A percentile compares a stretch with the other conserved stretches of the same genome.
phyloP scores from a whole-genome alignment of 2,113 vertebrate species.

The Protobothrops flavoviridis region DNA sequence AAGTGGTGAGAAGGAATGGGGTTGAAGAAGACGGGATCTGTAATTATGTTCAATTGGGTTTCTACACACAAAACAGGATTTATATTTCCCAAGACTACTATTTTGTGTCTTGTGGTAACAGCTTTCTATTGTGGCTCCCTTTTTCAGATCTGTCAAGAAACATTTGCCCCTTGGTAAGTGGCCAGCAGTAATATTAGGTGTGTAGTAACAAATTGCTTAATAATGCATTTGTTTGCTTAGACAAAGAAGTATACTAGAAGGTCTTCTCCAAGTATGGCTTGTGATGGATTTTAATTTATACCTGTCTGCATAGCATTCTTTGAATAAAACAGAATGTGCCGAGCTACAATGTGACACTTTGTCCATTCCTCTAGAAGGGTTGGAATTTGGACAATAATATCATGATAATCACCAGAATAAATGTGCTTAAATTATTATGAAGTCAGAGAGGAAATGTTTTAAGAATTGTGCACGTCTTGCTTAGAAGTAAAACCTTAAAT shows the following conservation, averaged over 20 bases:
- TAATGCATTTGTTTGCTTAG: conserved; percentile 31
- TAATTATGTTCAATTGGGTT: conserved; percentile 45
- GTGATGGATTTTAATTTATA: conserved; percentile 38
- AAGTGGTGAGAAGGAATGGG: neutral
- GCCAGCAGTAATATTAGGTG: conserved; percentile 49
- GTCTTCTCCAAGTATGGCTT: conserved; percentile 47
- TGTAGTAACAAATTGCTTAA: conserved; percentile 37
- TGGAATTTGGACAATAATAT: conserved; percentile 42
- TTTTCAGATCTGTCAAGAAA: conserved; percentile 44
- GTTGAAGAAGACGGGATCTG: conserved; percentile 8
- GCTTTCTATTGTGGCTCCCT: conserved; percentile 33
- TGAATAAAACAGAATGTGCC: conserved; percentile 46
- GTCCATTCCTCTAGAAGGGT: conserved; percentile 30
- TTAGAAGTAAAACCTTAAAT: neutral
- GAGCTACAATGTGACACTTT: conserved; percentile 48
- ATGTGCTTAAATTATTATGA: neutral
- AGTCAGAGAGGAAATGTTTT: neutral
- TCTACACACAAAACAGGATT: conserved; percentile 34
- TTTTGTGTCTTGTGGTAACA: conserved; percentile 37
- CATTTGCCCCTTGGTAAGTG: conserved; percentile 47
- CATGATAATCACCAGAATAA: neutral
- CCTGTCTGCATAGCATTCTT: conserved; percentile 30
- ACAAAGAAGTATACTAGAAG: conserved; percentile 25
- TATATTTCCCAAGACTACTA: conserved; percentile 43
- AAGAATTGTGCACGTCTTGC: neutral